phyloP scores from a whole-genome alignment of 2,113 vertebrate species.

The Mustela nigripes region DNA sequence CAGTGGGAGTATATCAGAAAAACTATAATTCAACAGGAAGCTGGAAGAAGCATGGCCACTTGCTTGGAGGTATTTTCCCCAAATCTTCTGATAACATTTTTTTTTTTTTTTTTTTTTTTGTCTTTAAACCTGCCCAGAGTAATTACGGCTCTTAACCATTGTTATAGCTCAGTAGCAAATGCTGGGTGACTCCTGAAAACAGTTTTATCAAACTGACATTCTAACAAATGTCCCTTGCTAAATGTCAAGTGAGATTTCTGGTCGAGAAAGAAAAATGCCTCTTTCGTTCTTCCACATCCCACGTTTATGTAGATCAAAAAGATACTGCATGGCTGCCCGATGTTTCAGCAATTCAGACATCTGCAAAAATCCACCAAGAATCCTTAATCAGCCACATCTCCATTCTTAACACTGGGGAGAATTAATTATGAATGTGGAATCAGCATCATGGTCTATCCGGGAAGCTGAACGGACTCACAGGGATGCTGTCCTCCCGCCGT shows the following conservation, averaged over 20 bases:
- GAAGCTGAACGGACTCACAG: conserved; percentile 1
- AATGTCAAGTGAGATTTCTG: conserved; percentile 88
- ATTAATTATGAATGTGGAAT: conserved; percentile 65
- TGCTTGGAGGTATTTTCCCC: conserved; percentile 71
- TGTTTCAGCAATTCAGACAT: conserved; percentile 66
- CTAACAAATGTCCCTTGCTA: conserved; percentile 86
- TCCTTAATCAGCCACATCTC: conserved; percentile 56
- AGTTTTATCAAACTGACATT: conserved; percentile 88
- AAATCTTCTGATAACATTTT: conserved; percentile 80
- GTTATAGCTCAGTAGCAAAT: conserved; percentile 82
- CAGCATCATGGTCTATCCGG: conserved; percentile 17
- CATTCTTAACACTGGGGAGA: conserved; percentile 37
- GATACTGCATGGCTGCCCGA: conserved; percentile 60
- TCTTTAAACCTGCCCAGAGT: conserved; percentile 83
- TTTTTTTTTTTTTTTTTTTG: conserved; percentile 75
- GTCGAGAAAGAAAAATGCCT: conserved; percentile 79
- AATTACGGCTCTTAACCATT: conserved; percentile 85
- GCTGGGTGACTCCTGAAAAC: conserved; percentile 78
- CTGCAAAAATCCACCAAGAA: conserved; percentile 56
- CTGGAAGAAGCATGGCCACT: conserved; percentile 51
- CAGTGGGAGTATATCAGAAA: not conserved
- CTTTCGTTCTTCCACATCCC: conserved; percentile 74
- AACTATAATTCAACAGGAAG: conserved; percentile 27
- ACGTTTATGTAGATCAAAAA: conserved; percentile 82
- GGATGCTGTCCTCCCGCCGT: not conserved